These are phyloP conservation scores for Haliclystus octoradiatus DNA, from an alignment of 30 jellyfish, hydroid and myxozoan genomes.

Conservation along the genomic window DNA sequence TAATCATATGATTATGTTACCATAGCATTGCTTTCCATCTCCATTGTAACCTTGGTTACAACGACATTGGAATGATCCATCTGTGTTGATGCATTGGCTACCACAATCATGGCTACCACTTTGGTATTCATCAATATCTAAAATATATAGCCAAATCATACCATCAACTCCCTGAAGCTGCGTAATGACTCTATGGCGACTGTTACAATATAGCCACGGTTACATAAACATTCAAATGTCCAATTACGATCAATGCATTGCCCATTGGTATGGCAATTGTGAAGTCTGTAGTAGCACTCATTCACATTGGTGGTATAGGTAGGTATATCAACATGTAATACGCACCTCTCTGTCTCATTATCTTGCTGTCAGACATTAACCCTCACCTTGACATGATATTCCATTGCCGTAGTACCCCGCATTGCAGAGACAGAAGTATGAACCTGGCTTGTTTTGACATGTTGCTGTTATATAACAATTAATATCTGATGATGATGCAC, in stretches of 20 bases:
- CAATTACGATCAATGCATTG: conserved; percentile 1
- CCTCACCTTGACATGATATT: conserved; percentile 8
- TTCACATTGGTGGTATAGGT: conserved; percentile 12
- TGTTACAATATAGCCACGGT: not conserved
- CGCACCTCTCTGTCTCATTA: too few species aligned
- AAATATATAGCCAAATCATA: not conserved
- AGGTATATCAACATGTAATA: too few species aligned
- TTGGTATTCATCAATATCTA: conserved; percentile 29
- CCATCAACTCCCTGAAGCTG: too few species aligned
- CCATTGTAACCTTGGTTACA: conserved; percentile 9
- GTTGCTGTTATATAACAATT: conserved; percentile 16
- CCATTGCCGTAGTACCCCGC: conserved; percentile 31
- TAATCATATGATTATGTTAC: too few species aligned
- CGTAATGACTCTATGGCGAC: too few species aligned
- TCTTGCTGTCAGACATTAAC: too few species aligned
- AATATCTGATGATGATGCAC: conserved; percentile 7
- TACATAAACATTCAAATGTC: not conserved
- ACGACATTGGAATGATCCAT: conserved; percentile 1
- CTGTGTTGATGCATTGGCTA: not conserved
- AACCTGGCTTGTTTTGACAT: conserved; percentile 22
- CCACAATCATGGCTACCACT: conserved; percentile 7
- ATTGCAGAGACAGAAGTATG: conserved; percentile 23
- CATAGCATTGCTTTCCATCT: conserved; percentile 22
- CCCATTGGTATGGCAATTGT: conserved; percentile 29
- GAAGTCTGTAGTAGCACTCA: conserved; percentile 4